phyloP scores from a whole-genome alignment of 2,888 invertebrate genomes.

The Drosophila rubida region DNA sequence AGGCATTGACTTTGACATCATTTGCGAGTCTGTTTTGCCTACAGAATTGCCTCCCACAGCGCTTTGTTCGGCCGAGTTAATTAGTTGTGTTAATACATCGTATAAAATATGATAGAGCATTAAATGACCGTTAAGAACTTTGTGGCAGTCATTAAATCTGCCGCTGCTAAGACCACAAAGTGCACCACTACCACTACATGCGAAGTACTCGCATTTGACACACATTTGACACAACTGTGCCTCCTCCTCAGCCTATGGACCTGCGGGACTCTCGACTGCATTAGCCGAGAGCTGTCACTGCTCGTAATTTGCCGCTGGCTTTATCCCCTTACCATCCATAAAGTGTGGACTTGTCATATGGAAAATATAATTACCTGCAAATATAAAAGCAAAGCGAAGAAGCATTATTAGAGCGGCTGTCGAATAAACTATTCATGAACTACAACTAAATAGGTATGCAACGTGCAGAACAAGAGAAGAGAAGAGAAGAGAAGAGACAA shows the following conservation, averaged over 20 bases:
- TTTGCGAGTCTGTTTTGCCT: constrained; percentile 56
- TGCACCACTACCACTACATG: no score
- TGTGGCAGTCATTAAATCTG: constrained; percentile 30
- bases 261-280: not conserved
- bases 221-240: constrained; percentile 6
- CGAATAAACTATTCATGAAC: not conserved
- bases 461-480: not conserved
- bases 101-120: constrained; percentile 25
- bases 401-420: constrained; percentile 1
- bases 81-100: constrained; percentile 39
- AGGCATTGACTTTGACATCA: constrained; percentile 34
- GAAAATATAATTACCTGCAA: constrained; percentile 59
- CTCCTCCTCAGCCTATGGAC: not conserved
- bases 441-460: not conserved
- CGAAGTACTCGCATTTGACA: constrained; percentile 9
- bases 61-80: constrained; percentile 41
- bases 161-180: constrained; percentile 12
- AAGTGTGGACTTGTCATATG: not conserved
- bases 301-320: constrained; percentile 3
- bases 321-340: constrained; percentile 27
- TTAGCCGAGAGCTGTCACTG: not conserved
- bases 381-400: constrained; percentile 3
- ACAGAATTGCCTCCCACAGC: constrained; percentile 33
- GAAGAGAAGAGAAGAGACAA: not conserved
- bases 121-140: constrained; percentile 42